Conservation (phyloP, 1,140 invertebrate genomes). For the Luehdorfia chinensis region DNA sequence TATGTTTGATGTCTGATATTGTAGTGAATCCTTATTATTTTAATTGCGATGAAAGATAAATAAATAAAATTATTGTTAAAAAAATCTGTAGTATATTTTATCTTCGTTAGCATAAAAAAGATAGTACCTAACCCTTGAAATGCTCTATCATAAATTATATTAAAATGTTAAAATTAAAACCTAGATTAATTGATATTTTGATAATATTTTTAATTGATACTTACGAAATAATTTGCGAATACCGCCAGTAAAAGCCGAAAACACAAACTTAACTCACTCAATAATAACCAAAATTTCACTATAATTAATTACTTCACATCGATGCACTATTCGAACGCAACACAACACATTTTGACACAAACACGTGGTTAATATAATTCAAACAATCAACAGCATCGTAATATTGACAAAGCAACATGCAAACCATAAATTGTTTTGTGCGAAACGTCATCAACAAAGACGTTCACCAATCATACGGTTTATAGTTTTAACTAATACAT, state of each 20-base stretch:
- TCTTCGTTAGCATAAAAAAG: background rate
- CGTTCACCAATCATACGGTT: slow-evolving; percentile 47
- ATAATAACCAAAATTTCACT: slow-evolving; percentile 19
- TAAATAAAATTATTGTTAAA: background rate
- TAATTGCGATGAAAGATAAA: background rate
- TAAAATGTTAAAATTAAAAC: too few species aligned
- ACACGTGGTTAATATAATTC: slow-evolving; percentile 21
- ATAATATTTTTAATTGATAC: too few species aligned
- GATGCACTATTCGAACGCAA: slow-evolving; percentile 19
- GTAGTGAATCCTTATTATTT: background rate
- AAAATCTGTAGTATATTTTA: background rate
- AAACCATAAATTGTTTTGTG: slow-evolving; percentile 46
- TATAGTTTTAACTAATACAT: slow-evolving; percentile 47
- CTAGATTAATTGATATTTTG: too few species aligned
- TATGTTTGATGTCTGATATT: too few species aligned
- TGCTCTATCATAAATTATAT: too few species aligned
- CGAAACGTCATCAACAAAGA: slow-evolving; percentile 57
- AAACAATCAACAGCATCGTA: slow-evolving; percentile 29
- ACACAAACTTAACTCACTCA: background rate
- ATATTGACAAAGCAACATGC: slow-evolving; percentile 66
- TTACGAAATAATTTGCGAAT: background rate
- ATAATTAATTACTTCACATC: slow-evolving; percentile 6
- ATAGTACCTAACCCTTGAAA: background rate
- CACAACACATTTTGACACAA: slow-evolving; percentile 24
- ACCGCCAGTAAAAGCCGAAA: background rate